Conservation (phyloP, 2,888 invertebrate species). For the Frankliniella intonsa region DNA sequence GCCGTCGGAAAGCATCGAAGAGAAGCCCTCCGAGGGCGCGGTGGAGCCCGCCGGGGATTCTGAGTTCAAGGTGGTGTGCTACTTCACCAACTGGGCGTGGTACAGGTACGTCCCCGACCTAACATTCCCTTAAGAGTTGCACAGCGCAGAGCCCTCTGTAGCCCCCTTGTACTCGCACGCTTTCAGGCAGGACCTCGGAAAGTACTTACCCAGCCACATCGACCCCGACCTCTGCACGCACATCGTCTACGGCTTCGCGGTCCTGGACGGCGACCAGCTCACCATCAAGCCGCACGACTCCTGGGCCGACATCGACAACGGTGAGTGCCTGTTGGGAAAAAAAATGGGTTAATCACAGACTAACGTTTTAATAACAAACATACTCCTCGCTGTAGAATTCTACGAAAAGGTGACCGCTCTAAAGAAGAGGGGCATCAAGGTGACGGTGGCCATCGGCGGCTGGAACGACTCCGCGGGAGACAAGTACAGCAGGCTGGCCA, state of each 20-base stretch:
- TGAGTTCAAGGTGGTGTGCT: constrained; percentile 77
- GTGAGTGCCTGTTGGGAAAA: constrained; percentile 49
- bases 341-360: neutral
- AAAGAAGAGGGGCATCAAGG: constrained; percentile 47
- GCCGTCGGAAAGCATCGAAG: constrained; percentile 33
- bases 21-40: constrained; percentile 34
- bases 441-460: constrained; percentile 79
- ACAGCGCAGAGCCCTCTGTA: neutral
- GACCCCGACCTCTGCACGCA: constrained; percentile 84
- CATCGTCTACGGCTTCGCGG: constrained; percentile 88
- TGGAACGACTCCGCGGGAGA: constrained; percentile 93
- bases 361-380: neutral
- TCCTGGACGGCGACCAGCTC: constrained; percentile 67
- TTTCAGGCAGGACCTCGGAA: constrained; percentile 69
- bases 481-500: constrained; percentile 79
- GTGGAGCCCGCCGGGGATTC: constrained; percentile 40
- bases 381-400: constrained; percentile 57
- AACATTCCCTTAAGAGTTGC: neutral
- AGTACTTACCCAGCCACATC: constrained; percentile 76
- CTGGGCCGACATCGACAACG: constrained; percentile 86
- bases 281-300: constrained; percentile 80
- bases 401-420: constrained; percentile 77
- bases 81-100: constrained; percentile 94
- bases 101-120: constrained; percentile 50
- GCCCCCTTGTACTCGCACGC: constrained; percentile 29